Evolutionary conservation across 2,797 vertebrate genomes (phyloP).

Genomic region (Leptatherina wallacei): DNA sequence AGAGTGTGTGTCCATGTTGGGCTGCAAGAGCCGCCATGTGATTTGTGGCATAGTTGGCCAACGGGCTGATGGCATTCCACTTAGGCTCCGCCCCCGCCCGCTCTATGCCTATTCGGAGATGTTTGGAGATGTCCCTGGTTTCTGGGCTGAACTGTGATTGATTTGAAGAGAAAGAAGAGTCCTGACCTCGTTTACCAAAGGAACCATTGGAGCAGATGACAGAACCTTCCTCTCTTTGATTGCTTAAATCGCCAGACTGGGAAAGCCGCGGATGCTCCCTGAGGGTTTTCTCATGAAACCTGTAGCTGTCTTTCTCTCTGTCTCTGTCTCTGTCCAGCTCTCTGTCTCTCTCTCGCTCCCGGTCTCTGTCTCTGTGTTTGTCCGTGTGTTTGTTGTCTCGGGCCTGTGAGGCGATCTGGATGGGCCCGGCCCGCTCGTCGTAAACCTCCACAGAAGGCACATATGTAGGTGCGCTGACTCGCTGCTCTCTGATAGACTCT

Average conservation of each 20-base stretch:
- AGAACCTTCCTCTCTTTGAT: constrained; percentile 91
- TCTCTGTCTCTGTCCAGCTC: constrained; percentile 39
- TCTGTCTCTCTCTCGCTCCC: constrained; percentile 39
- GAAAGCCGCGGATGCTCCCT: constrained; percentile 78
- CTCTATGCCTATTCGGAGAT: constrained; percentile 84
- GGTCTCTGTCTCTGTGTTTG: constrained; percentile 76
- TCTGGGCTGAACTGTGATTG: constrained; percentile 87
- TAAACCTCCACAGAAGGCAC: constrained; percentile 97
- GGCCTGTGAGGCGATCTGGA: constrained; percentile 94
- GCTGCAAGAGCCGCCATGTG: constrained; percentile 94
- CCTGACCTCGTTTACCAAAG: constrained; percentile 83
- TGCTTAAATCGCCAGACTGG: constrained; percentile 81
- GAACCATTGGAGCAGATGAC: constrained; percentile 91
- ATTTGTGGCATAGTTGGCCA: constrained; percentile 91
- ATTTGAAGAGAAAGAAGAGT: constrained; percentile 70
- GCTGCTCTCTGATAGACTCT: constrained; percentile 90
- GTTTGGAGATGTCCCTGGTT: constrained; percentile 86
- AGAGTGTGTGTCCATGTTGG: constrained; percentile 87
- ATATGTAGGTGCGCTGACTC: constrained; percentile 94
- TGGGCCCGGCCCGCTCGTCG: constrained; percentile 91
- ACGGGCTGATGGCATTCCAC: constrained; percentile 91
- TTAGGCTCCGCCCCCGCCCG: constrained; percentile 85
- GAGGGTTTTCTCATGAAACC: constrained; percentile 80
- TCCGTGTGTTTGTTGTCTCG: constrained; percentile 84
- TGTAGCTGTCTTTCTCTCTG: constrained; percentile 72